These are phyloP conservation scores for Dromius quadrimaculatus DNA, from an alignment of 2,888 invertebrate genomes.

Conservation along the genomic window DNA sequence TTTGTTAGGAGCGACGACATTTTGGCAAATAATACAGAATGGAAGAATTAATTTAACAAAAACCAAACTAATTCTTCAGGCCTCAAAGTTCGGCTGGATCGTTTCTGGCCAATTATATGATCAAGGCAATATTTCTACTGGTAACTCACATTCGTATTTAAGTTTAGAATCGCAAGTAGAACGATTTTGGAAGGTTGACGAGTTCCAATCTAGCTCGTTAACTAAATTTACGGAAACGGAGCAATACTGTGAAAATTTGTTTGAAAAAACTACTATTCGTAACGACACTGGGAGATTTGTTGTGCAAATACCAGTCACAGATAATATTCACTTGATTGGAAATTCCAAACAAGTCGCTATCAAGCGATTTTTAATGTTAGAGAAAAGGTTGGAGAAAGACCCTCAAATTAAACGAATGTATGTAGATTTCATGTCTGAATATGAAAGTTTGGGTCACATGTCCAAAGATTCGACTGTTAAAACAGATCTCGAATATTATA, in stretches of 20 bases:
- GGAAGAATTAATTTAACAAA: too few species aligned
- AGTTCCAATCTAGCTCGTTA: background rate
- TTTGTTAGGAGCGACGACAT: too few species aligned
- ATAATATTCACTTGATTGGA: background rate
- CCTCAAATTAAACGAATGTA: background rate
- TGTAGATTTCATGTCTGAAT: background rate
- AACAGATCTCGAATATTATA: slow-evolving; percentile 15
- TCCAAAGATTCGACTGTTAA: background rate
- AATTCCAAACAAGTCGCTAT: background rate
- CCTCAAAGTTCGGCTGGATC: too few species aligned
- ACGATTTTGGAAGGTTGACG: background rate
- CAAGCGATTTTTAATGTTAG: background rate
- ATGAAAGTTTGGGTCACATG: background rate
- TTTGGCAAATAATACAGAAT: too few species aligned
- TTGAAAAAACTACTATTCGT: background rate
- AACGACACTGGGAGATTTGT: background rate
- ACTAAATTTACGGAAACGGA: background rate
- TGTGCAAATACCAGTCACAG: background rate
- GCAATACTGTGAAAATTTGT: background rate
- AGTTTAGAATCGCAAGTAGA: background rate
- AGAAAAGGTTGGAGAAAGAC: background rate
- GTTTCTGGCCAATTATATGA: too few species aligned
- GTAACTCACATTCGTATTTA: too few species aligned
- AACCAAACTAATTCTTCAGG: too few species aligned
- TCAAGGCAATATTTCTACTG: too few species aligned